Evolutionary conservation across 2,888 invertebrate genomes (phyloP), one percentile per base, ranked within the genome.

Genomic region (Epiblema foenella): DNA sequence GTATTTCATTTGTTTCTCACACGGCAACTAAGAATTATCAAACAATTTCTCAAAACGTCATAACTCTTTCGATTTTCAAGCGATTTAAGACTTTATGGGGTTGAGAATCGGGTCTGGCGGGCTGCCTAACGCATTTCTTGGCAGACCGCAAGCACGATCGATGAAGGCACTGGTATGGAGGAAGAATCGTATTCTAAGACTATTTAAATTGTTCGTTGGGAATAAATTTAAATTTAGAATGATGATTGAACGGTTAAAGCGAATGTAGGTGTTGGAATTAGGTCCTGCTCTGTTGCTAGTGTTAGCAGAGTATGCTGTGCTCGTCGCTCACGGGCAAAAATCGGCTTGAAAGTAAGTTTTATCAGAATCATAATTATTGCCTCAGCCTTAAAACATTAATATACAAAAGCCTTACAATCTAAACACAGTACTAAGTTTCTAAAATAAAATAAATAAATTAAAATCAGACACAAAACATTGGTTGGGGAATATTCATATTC

Each of bases 41-140:
- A 12, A 18, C 15, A 4, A 17, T 33, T 33, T 17, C 17, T 10
- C n/a, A 20, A 39, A 39, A 58, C 8, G 58, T 20, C 11, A 0
- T 12, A 58, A 18, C 5, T 58, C 39, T 8, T 15, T 8, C 2
- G 39, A 15, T 12, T 12, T 12, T 39, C 12, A 1, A 18, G 17
- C 39, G 18, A 39, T 7, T 58, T 58, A 59, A 20, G 58, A 18
- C 57, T 8, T 33, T 57, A 2, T 37, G 1, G 12, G 7, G 11
- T 37, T 37, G 17, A 11, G 1, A 37, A 8, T 8, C 46, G 7
- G 42, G 15, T 15, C 42, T 57, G 57, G 58, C 58, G 18, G 18
- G 18, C 39, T 59, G 58, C 58, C 58, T 39, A 17, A 33, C 8
- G 20, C 58, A 39, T 42, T 20, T 59, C 58, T 59, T 59, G 58